Conservation (phyloP, 2,888 invertebrate species). For the Tachystola acroxantha region DNA sequence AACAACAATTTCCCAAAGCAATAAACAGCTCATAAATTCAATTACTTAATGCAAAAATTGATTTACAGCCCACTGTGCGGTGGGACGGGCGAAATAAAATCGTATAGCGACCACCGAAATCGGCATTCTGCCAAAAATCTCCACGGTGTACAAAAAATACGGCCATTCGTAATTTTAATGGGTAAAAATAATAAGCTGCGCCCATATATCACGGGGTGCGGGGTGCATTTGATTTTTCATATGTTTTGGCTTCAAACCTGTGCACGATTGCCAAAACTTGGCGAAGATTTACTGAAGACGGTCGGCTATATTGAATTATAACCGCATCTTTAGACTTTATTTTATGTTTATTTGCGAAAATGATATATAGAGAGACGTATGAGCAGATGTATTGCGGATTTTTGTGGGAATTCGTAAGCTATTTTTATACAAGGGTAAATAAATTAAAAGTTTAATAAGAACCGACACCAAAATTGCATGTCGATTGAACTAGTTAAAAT, state of each 20-base stretch:
- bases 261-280: constrained; percentile 47
- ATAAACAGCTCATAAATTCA: constrained; percentile 73
- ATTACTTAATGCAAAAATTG: constrained; percentile 73
- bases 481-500: too few relatives aligned
- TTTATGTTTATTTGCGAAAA: constrained; percentile 4
- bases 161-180: constrained; percentile 68
- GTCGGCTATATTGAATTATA: constrained; percentile 34
- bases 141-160: constrained; percentile 40
- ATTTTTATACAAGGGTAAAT: too few relatives aligned
- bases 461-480: too few relatives aligned
- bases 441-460: too few relatives aligned
- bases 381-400: background rate
- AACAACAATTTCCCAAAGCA: constrained; percentile 63
- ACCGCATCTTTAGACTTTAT: constrained; percentile 10
- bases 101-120: constrained; percentile 41
- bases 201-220: constrained; percentile 48
- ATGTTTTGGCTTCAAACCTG: constrained; percentile 55
- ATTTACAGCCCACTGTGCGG: constrained; percentile 51
- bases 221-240: constrained; percentile 66
- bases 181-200: constrained; percentile 66
- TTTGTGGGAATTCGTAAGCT: background rate
- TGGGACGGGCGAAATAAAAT: constrained; percentile 55
- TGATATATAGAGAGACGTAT: background rate
- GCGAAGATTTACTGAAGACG: constrained; percentile 41
- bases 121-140: constrained; percentile 63